A percentile compares a stretch with the other conserved stretches of the same genome.
Evolutionary conservation across 2,113 vertebrate species (phyloP).

Genomic region (Urocynchramus pylzowi): DNA sequence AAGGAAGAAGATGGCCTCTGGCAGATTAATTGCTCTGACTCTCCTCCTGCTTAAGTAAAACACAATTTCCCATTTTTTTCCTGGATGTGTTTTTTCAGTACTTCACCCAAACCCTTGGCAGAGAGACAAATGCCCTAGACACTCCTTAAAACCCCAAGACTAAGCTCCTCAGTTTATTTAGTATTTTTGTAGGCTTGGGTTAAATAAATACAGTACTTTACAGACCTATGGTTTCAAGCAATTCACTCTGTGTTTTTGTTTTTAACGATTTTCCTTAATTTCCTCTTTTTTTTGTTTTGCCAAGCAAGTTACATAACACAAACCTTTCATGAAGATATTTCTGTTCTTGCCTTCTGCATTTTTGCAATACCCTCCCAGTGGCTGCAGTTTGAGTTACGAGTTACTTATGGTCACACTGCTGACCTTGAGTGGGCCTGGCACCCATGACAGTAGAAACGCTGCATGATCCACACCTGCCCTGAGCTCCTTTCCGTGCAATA

Average conservation of each 20-base stretch:
- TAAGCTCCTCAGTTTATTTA: not conserved
- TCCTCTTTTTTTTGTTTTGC: not conserved
- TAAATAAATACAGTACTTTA: not conserved
- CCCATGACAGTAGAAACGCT: not conserved
- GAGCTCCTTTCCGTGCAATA: fast-evolving
- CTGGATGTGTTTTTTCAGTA: not conserved
- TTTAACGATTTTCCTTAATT: not conserved
- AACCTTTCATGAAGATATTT: not conserved
- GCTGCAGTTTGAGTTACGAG: not conserved
- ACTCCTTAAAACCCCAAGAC: not conserved
- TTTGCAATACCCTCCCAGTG: not conserved
- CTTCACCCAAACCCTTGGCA: constrained; percentile 11
- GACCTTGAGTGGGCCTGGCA: not conserved
- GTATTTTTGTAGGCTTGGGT: not conserved
- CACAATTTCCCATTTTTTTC: not conserved
- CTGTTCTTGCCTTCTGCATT: not conserved
- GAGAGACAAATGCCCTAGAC: not conserved
- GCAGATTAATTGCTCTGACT: constrained; percentile 4
- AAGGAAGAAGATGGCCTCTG: not conserved
- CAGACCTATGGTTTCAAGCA: not conserved
- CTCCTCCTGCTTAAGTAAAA: not conserved
- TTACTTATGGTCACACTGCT: not conserved
- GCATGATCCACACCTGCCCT: not conserved
- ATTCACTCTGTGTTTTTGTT: not conserved
- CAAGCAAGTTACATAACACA: not conserved